Conservation (phyloP, 35 echinoderm and acorn worm species). For the Lytechinus pictus region DNA sequence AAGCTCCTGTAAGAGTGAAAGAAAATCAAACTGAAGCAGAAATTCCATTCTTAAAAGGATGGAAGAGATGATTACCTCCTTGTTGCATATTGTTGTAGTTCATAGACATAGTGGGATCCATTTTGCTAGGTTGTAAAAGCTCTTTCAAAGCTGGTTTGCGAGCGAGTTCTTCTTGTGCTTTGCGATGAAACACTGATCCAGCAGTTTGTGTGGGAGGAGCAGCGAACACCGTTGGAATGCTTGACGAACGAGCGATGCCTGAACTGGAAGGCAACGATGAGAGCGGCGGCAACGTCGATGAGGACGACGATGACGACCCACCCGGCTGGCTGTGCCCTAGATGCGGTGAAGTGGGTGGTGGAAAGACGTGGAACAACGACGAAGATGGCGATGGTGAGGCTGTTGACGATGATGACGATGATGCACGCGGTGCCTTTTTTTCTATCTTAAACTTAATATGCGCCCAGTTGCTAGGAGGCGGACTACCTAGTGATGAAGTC, state of each 20-base stretch:
- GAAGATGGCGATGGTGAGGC: not conserved
- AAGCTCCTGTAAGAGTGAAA: not conserved
- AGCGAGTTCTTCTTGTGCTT: slow-evolving; percentile 34
- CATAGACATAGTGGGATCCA: slow-evolving; percentile 45
- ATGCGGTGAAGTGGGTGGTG: slow-evolving; percentile 12
- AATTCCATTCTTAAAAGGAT: not conserved
- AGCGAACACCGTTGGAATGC: slow-evolving; percentile 46
- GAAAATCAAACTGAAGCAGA: not conserved
- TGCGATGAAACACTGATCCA: slow-evolving; percentile 17
- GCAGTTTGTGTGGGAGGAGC: slow-evolving; percentile 38
- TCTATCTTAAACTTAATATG: slow-evolving; percentile 44
- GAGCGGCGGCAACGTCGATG: slow-evolving; percentile 3
- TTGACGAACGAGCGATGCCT: slow-evolving; percentile 30
- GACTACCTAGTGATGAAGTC: slow-evolving; percentile 27
- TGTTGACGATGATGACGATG: slow-evolving; percentile 12
- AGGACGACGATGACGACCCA: not conserved
- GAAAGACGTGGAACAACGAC: slow-evolving; percentile 41
- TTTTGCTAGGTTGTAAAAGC: slow-evolving; percentile 20
- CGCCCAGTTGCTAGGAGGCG: slow-evolving; percentile 35
- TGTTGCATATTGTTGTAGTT: slow-evolving; percentile 21
- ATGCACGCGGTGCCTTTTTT: not conserved
- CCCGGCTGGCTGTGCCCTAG: not conserved
- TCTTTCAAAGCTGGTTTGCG: slow-evolving; percentile 40
- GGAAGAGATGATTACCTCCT: slow-evolving; percentile 23
- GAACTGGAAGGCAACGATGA: slow-evolving; percentile 18